phyloP scores from a whole-genome alignment of 2,113 vertebrate genomes.

The Ibidorhyncha struthersii region DNA sequence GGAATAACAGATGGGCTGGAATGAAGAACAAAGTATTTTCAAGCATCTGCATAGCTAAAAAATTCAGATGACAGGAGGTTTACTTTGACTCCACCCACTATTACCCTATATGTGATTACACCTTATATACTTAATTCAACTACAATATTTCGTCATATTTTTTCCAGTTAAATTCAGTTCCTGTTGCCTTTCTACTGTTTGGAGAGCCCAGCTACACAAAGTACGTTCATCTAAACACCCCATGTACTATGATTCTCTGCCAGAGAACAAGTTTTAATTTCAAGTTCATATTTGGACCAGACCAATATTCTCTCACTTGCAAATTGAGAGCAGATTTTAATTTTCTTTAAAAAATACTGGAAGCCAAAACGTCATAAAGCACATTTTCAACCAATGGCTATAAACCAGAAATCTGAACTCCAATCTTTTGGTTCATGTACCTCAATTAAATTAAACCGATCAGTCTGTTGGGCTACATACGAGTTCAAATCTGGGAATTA shows the following conservation, averaged over 20 bases:
- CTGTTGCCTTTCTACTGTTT: neutral
- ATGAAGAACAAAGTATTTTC: constrained; percentile 52
- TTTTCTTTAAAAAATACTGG: neutral
- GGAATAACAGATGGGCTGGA: constrained; percentile 45
- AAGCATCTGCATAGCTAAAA: constrained; percentile 22
- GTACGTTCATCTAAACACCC: neutral
- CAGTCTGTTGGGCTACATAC: neutral
- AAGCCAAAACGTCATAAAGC: neutral
- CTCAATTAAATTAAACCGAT: neutral
- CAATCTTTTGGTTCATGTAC: neutral
- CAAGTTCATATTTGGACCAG: neutral
- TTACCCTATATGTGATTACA: neutral
- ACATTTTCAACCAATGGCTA: neutral
- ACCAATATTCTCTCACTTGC: neutral
- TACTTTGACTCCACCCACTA: neutral
- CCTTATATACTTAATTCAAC: neutral
- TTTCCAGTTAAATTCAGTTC: neutral
- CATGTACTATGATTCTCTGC: neutral
- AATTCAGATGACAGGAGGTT: neutral
- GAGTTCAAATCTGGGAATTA: neutral
- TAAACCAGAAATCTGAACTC: neutral
- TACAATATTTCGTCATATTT: neutral
- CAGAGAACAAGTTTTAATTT: neutral
- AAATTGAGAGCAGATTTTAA: neutral
- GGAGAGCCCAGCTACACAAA: neutral